Evolutionary conservation across 2,888 invertebrate genomes (phyloP).

Genomic region (Aleiodes testaceus): DNA sequence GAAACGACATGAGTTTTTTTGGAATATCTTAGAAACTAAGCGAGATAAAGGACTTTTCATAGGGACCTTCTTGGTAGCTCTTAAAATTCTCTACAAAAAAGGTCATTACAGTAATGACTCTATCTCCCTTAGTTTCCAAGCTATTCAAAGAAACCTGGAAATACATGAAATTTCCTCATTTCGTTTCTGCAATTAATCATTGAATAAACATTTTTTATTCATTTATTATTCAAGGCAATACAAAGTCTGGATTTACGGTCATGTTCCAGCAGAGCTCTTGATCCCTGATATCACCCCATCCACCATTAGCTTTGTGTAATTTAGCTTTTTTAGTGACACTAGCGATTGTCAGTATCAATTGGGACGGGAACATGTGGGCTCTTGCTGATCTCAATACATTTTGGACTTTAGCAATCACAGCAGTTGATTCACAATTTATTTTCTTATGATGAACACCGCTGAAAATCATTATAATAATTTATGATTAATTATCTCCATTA

Average conservation of each 20-base stretch:
- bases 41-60: no score
- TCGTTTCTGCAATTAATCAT: conserved; percentile 6
- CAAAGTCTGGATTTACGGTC: conserved; percentile 63
- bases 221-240: conserved; percentile 57
- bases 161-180: no score
- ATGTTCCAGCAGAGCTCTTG: conserved; percentile 77
- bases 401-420: conserved; percentile 88
- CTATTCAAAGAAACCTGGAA: no score
- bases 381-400: conserved; percentile 83
- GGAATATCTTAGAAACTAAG: no score
- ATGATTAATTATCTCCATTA: conserved; percentile 15
- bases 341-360: conserved; percentile 79
- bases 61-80: no score
- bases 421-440: conserved; percentile 89
- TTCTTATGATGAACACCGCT: conserved; percentile 98
- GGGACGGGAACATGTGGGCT: conserved; percentile 81
- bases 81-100: no score
- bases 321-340: conserved; percentile 83
- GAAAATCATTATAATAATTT: no score
- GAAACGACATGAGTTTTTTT: no score
- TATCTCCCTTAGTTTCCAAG: no score
- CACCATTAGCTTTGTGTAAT: conserved; percentile 93
- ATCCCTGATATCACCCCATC: conserved; percentile 94
- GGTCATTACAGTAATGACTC: no score
- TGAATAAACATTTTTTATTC: not conserved